Conservation (phyloP, 2,113 vertebrate genomes). For the Pyxicephalus adspersus region DNA sequence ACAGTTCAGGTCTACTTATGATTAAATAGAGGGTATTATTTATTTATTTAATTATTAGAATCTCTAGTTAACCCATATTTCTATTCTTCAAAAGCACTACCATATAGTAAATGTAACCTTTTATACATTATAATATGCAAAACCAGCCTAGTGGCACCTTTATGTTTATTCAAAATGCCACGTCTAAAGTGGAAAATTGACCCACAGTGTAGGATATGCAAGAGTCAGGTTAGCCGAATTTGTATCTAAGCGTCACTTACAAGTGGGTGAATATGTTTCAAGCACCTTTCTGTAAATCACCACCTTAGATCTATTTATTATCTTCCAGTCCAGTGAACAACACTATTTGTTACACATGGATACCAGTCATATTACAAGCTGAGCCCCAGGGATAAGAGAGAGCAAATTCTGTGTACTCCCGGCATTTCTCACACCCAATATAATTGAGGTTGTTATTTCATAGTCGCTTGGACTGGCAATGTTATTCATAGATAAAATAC, state of each 20-base stretch:
- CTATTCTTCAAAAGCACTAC: no score
- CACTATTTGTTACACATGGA: slow-evolving; percentile 77
- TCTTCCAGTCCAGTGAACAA: slow-evolving; percentile 76
- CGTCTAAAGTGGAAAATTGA: neutral
- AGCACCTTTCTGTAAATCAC: slow-evolving; percentile 77
- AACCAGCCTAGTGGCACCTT: no score
- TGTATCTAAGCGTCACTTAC: slow-evolving; percentile 60
- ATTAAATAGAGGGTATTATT: no score
- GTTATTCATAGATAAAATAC: slow-evolving; percentile 57
- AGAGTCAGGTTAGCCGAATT: slow-evolving; percentile 26
- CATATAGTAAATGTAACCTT: no score
- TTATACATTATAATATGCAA: no score
- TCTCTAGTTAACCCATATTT: no score
- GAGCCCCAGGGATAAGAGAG: slow-evolving; percentile 68
- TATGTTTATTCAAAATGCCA: no score
- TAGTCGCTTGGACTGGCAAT: slow-evolving; percentile 51
- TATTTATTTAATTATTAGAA: no score
- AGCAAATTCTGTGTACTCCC: slow-evolving; percentile 64
- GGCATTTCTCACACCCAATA: slow-evolving; percentile 61
- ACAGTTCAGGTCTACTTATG: no score
- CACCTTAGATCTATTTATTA: slow-evolving; percentile 76
- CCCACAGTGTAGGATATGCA: slow-evolving; percentile 3
- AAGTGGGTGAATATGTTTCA: slow-evolving; percentile 72
- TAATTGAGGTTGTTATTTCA: slow-evolving; percentile 59
- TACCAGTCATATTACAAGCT: slow-evolving; percentile 72